Conservation (phyloP, 2,888 invertebrate genomes). For the Plusia festucae region DNA sequence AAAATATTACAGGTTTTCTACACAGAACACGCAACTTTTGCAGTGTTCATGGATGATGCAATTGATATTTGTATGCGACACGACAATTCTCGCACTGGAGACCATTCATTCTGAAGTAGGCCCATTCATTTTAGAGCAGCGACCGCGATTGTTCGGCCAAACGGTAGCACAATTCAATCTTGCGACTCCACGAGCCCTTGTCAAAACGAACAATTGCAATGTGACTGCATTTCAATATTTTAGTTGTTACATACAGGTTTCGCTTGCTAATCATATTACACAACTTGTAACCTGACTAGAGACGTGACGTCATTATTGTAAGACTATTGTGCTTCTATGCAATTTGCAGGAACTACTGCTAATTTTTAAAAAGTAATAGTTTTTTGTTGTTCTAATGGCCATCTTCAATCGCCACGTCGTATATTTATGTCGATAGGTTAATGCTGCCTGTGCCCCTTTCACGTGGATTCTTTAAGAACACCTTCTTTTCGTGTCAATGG, state of each 20-base stretch:
- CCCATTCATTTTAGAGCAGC: slow-evolving; percentile 8
- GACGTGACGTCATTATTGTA: slow-evolving; percentile 19
- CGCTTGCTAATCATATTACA: background rate
- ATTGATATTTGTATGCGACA: slow-evolving; percentile 6
- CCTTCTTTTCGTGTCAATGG: too few species aligned
- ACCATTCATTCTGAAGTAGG: background rate
- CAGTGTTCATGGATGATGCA: background rate
- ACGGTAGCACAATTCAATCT: slow-evolving; percentile 34
- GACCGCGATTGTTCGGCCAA: slow-evolving; percentile 31
- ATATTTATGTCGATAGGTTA: too few species aligned
- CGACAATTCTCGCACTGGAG: background rate
- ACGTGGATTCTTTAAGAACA: too few species aligned
- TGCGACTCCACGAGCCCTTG: slow-evolving; percentile 25
- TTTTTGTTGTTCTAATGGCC: too few species aligned
- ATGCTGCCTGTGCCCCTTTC: too few species aligned
- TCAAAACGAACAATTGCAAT: slow-evolving; percentile 24
- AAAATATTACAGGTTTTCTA: background rate
- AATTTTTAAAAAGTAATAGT: slow-evolving; percentile 18
- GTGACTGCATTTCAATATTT: slow-evolving; percentile 10
- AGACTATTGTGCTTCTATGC: slow-evolving; percentile 23
- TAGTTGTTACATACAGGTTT: slow-evolving; percentile 2
- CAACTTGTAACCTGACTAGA: slow-evolving; percentile 16
- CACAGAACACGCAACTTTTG: background rate
- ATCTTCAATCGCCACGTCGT: too few species aligned
- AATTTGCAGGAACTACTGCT: slow-evolving; percentile 16